Evolutionary conservation across 2,888 invertebrate genomes (phyloP), one percentile per base, ranked within the genome.

Genomic region (Chouioia cunea): DNA sequence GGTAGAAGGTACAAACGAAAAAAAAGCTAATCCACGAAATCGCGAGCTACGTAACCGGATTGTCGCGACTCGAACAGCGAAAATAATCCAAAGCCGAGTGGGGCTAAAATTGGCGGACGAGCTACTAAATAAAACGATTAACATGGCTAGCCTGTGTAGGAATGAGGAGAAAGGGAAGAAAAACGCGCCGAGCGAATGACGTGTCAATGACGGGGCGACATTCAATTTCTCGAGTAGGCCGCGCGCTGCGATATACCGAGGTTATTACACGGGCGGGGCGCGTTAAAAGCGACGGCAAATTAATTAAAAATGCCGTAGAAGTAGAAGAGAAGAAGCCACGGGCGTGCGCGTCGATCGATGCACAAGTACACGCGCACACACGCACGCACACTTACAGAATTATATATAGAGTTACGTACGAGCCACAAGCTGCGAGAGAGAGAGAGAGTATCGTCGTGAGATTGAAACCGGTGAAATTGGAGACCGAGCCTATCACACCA

Each of bases 401-500:
- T 12, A 27, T 27, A 27, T 27, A 6, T 27, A 27, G 27, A 27
- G 27, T 27, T 27, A 2, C 27, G 6, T 27, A 12, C 36, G 12
- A 36, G 36, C 36, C 36, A 12, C 12, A 36, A 12, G 36, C 14
- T 44, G 20, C 18, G 20, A 15, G 20, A 20, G 15, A 15, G 16
- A 2, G 16, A 43, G 53, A 23, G 20, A 23, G 43, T 44, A 22
- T 16, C 43, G 48, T 14, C 47, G 46, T 57, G 56, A 70, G 70
- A 73, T 70, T 67, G 65, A 70, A 70, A 57, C 59, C 67, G 53
- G 44, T 65, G 62, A 62, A 72, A 72, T 79, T 81, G 77, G 77
- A 80, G 79, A 79, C 82, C 81, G 81, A 83, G 82, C 82, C 83
- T 83, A 81, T 82, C 81, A 82, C 81, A 83, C 82, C 82, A 81